Evolutionary conservation across 2,888 invertebrate genomes (phyloP).

Genomic region (Conistra vaccinii): DNA sequence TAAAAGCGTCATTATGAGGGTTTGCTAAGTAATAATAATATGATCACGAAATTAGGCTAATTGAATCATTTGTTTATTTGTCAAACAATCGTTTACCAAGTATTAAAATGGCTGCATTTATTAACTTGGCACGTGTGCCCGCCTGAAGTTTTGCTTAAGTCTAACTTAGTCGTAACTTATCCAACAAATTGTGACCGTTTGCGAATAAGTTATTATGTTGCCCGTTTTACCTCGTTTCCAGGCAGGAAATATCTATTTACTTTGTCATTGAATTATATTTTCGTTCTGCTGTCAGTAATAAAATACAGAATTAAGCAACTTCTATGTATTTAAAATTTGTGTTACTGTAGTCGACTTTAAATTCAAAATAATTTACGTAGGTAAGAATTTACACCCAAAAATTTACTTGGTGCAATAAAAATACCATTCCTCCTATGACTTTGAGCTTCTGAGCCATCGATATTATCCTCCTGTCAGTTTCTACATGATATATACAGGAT

Average conservation of each 20-base stretch:
- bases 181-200: slow-evolving; percentile 39
- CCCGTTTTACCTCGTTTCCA: slow-evolving; percentile 18
- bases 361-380: not conserved
- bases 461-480: not conserved
- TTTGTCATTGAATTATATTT: slow-evolving; percentile 43
- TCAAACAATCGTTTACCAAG: slow-evolving; percentile 42
- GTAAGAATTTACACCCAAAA: not conserved
- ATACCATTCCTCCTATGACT: not conserved
- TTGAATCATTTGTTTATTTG: slow-evolving; percentile 37
- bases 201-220: slow-evolving; percentile 34
- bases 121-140: slow-evolving; percentile 26
- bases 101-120: slow-evolving; percentile 46
- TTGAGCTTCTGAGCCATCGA: not conserved
- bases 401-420: not conserved
- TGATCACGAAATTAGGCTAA: slow-evolving; percentile 34
- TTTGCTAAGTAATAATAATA: not conserved
- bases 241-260: slow-evolving; percentile 46
- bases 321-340: not conserved
- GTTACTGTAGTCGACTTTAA: not conserved
- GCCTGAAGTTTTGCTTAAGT: not conserved
- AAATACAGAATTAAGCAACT: slow-evolving; percentile 3
- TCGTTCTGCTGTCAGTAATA: slow-evolving; percentile 9
- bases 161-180: slow-evolving; percentile 23
- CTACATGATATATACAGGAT: not conserved
- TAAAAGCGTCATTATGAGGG: not conserved